Conservation (phyloP, 2,113 vertebrate genomes). For the Melanotaenia duboulayi region DNA sequence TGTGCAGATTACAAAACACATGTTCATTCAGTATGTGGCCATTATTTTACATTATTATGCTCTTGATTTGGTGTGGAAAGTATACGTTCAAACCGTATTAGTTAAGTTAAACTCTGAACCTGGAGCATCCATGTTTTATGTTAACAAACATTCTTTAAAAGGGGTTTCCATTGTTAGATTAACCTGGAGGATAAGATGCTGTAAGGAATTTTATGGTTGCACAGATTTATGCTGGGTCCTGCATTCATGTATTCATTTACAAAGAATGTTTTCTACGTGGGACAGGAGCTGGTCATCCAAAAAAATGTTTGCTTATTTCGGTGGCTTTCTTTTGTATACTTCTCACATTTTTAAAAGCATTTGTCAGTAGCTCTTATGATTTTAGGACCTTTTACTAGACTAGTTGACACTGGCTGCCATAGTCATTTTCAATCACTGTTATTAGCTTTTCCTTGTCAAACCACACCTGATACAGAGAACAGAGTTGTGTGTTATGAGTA, state of each 20-base stretch:
- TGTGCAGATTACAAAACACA: slow-evolving; percentile 1
- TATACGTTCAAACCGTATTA: neutral
- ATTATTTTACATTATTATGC: too few species aligned
- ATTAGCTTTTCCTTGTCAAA: neutral
- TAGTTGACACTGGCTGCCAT: too few species aligned
- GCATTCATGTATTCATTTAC: too few species aligned
- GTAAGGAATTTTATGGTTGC: neutral
- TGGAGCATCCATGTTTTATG: neutral
- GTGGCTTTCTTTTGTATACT: too few species aligned
- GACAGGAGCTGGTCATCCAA: too few species aligned
- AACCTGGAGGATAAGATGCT: neutral
- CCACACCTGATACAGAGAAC: neutral
- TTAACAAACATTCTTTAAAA: too few species aligned
- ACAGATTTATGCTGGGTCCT: neutral
- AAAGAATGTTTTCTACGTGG: too few species aligned
- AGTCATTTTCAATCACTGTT: neutral
- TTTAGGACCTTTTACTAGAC: too few species aligned
- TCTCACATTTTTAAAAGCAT: too few species aligned
- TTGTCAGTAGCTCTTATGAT: too few species aligned
- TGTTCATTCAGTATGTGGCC: too few species aligned
- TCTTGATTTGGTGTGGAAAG: neutral
- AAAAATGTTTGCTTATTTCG: too few species aligned
- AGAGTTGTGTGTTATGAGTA: neutral
- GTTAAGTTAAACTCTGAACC: neutral
- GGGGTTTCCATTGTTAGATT: neutral